Evolutionary conservation across 2,113 vertebrate genomes (phyloP), one percentile per base, ranked within the genome.

Genomic region (Apus apus): DNA sequence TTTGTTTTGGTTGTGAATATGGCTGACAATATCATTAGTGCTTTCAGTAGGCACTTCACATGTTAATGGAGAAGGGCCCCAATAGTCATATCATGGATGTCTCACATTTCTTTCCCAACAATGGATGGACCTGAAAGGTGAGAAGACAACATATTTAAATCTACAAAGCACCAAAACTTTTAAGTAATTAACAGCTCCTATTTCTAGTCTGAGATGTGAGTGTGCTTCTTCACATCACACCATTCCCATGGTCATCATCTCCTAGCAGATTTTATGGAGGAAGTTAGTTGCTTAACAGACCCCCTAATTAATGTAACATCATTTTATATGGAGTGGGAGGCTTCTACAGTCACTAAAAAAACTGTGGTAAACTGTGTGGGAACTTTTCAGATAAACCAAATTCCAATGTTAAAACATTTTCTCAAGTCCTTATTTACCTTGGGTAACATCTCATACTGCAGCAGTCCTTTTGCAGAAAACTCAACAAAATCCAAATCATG

Each of bases 261-360:
- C 75, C 30, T 61, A 67, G 48, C 65, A 89, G 46, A 20, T 85
- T 89, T 66, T 89, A 26, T 21, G 17, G 58, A 32, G 50, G 18
- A 85, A 87, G 87, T 82, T 45, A 66, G n/a, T 83, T 88, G 54
- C 76, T 71, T 79, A 90, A 79, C 67, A 93, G 45, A 84, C 46
- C 40, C 45, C 36, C 29, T 83, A 90, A 91, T 94, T 90, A 96
- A 57, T 46, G n/a, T 53, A 85, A 89, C 12, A 62, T 54, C 11
- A 85, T 43, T 90, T 97, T 65, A 40, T 50, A 77, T 56, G 51
- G 45, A 89, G 68, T 85, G 23, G 29, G 70, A 87, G 54, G 58
- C 29, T 85, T 89, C 58, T 54, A 65, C 34, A 50, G 51, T 57
- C 7, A 64, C 87, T 75, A 5, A 82, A 87, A 94, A n/a, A 54